Percentiles rank a stretch among this genome's conserved stretches.
Evolutionary conservation across 2,888 invertebrate genomes (phyloP).

Genomic region (Trissonchulus sp.): DNA sequence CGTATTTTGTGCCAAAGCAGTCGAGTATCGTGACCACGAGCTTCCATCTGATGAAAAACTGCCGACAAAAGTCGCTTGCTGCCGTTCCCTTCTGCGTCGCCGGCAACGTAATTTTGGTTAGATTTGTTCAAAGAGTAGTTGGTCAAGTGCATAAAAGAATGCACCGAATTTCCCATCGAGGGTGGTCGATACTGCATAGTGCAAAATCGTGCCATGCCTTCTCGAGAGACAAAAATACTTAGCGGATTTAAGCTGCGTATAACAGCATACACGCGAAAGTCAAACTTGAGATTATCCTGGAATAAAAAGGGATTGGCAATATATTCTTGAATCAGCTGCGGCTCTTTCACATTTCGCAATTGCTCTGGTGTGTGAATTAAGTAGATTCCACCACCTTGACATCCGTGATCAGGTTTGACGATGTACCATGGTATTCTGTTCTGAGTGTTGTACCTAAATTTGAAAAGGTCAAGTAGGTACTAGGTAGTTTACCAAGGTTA

Average conservation of each 20-base stretch:
- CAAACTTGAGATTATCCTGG: constrained; percentile 56
- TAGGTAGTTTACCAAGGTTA: too few species aligned
- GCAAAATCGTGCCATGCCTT: constrained; percentile 56
- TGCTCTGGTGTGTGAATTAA: constrained; percentile 54
- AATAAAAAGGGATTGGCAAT: constrained; percentile 52
- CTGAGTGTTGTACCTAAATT: constrained; percentile 32
- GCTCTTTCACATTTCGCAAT: constrained; percentile 46
- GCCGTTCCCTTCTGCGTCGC: constrained; percentile 46
- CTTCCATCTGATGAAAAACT: constrained; percentile 53
- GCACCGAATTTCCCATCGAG: constrained; percentile 54
- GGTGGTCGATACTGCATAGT: constrained; percentile 56
- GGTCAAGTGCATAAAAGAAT: constrained; percentile 57
- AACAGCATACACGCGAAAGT: constrained; percentile 57
- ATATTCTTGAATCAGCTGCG: constrained; percentile 54
- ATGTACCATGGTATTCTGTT: constrained; percentile 53
- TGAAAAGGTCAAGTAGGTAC: too few species aligned
- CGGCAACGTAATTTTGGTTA: constrained; percentile 53
- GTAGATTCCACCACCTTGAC: constrained; percentile 58
- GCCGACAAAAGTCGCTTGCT: constrained; percentile 56
- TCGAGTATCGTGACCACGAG: constrained; percentile 52
- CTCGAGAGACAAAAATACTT: constrained; percentile 50
- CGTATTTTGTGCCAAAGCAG: constrained; percentile 55
- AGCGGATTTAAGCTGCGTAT: constrained; percentile 55
- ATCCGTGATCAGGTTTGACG: constrained; percentile 57
- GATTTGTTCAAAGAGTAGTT: constrained; percentile 58